Percentiles rank a stretch among this genome's conserved stretches.
Conservation (phyloP, 2,797 vertebrate genomes). For the Lagocephalus sceleratus region DNA sequence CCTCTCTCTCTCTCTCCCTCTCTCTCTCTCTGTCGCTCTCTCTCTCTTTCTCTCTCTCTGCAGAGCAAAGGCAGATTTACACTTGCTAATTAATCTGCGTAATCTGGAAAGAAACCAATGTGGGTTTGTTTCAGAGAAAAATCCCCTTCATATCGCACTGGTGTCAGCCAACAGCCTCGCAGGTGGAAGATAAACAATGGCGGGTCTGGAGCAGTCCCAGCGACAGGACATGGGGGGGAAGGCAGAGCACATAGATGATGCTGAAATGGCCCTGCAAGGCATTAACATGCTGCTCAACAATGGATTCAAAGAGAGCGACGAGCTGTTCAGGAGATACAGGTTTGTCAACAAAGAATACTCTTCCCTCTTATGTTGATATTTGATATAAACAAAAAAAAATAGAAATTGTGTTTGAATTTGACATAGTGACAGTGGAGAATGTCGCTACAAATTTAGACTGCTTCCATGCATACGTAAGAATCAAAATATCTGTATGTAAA, state of each 20-base stretch:
- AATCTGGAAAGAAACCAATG: conserved; percentile 51
- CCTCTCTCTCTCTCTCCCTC: conserved; percentile 10
- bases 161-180: conserved; percentile 18
- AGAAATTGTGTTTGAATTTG: too few relatives aligned
- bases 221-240: conserved; percentile 72
- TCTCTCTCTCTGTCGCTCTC: background rate
- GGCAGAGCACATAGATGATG: conserved; percentile 83
- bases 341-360: too few relatives aligned
- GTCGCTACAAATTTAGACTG: background rate
- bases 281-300: conserved; percentile 99
- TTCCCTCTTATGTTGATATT: too few relatives aligned
- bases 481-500: too few relatives aligned
- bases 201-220: conserved; percentile 73
- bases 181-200: conserved; percentile 61
- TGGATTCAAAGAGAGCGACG: conserved; percentile 95
- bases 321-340: conserved; percentile 97
- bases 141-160: conserved; percentile 20
- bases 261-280: conserved; percentile 92
- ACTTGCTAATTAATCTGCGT: conserved; percentile 6
- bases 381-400: too few relatives aligned
- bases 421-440: background rate
- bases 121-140: conserved; percentile 36
- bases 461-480: too few relatives aligned
- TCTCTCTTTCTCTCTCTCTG: conserved; percentile 13
- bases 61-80: conserved; percentile 28